Percentiles rank a stretch among this genome's conserved stretches.
Conservation (phyloP, 2,113 vertebrate species). For the Sorex araneus region DNA sequence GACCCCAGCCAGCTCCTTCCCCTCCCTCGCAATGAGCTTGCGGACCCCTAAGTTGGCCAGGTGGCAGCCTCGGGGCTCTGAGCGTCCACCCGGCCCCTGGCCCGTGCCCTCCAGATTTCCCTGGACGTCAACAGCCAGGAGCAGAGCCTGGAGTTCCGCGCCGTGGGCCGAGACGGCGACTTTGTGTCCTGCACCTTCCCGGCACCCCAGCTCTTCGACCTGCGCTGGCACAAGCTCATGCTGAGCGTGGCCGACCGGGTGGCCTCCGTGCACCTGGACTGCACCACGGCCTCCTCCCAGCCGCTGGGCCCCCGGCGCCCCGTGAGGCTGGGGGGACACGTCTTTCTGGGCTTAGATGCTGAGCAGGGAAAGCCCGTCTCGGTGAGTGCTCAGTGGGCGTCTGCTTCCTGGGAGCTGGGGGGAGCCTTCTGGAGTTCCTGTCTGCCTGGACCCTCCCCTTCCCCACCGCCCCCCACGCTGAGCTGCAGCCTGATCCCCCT, state of each 20-base stretch:
- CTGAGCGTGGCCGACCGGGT: conserved; percentile 90
- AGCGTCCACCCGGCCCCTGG: background rate
- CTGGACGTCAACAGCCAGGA: conserved; percentile 93
- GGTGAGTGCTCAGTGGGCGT: conserved; percentile 86
- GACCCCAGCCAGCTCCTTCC: background rate
- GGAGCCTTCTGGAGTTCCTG: background rate
- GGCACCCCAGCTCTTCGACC: conserved; percentile 93
- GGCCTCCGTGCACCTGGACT: conserved; percentile 94
- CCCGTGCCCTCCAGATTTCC: conserved; percentile 91
- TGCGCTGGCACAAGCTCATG: conserved; percentile 95
- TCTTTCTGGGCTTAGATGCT: conserved; percentile 92
- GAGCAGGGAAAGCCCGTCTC: conserved; percentile 89
- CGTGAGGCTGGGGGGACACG: conserved; percentile 89
- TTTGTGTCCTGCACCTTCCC: conserved; percentile 89
- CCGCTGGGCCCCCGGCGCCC: conserved; percentile 88
- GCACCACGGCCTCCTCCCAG: conserved; percentile 92
- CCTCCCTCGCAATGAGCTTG: background rate
- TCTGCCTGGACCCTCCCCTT: background rate
- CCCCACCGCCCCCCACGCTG: background rate
- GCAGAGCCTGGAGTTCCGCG: conserved; percentile 92
- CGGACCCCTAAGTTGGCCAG: background rate
- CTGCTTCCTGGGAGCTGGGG: background rate
- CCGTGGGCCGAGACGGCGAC: conserved; percentile 78
- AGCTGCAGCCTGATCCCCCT: background rate
- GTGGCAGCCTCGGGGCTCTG: background rate